Evolutionary conservation across 2,797 vertebrate genomes (phyloP), one percentile per base, ranked within the genome.

Genomic region (Fringilla coelebs): DNA sequence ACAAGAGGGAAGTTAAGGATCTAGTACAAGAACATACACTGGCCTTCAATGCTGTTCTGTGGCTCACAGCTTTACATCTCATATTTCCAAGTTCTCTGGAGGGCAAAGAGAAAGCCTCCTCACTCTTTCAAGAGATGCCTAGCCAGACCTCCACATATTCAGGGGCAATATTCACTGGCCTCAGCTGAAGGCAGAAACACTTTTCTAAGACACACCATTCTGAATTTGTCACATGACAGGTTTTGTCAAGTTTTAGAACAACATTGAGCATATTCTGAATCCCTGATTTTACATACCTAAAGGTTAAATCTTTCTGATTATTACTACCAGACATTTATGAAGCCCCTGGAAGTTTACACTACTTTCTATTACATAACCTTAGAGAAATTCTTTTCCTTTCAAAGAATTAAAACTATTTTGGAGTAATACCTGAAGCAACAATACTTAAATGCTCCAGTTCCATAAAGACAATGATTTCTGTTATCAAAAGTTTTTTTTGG

Each of bases 61-160:
- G 31, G 17, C 32, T 85, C 38, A 48, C 1, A 7, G n/a, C 7
- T 49, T 54, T 17, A 7, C 0, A 0, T 11, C 73, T 90, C 38
- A 2, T 26, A 32, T 48, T 78, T 92, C 45, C 11, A 45, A 25
- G 15, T 40, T 63, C 40, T 84, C 49, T 54, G 54, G 36, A 79
- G 25, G 11, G 17, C 46, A 62, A 79, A 45, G 3, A 61, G 16
- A 67, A 85, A 62, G 45, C 5, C 21, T 57, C 14, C 54, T 88
- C 29, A 9, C 13, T 43, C 21, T 62, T 81, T 58, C 36, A 5
- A 31, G 29, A 73, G 26, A 9, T 17, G 10, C 12, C 22, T n/a
- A 57, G 32, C 4, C 41, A 93, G 63, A 68, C 18, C 4, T 66
- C 19, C 9, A 29, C 3, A 6, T 16, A 48, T 8, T 32, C 29